These are phyloP conservation scores for Mimas tiliae DNA, from an alignment of 2,888 invertebrate genomes.

Conservation along the genomic window DNA sequence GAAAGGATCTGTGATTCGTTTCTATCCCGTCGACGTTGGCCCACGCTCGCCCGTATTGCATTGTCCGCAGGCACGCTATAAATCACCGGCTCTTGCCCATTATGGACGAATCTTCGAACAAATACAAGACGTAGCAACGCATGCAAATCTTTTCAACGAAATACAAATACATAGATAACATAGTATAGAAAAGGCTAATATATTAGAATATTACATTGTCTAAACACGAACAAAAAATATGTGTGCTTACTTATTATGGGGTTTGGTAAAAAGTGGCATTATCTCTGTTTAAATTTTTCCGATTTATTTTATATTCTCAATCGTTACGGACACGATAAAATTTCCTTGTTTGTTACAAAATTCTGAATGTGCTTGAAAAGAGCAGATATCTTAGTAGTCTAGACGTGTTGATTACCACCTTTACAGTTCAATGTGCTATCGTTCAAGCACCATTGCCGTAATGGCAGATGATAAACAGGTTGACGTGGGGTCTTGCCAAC, in stretches of 20 bases:
- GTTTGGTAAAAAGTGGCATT: too few relatives aligned
- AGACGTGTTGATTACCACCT: constrained; percentile 34
- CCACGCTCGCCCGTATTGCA: constrained; percentile 44
- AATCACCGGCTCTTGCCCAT: constrained; percentile 19
- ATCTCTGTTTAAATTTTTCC: too few relatives aligned
- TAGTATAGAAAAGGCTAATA: not conserved
- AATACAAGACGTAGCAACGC: not conserved
- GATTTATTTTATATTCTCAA: too few relatives aligned
- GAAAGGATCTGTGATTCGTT: constrained; percentile 60
- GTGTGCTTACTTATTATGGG: too few relatives aligned
- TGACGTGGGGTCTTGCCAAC: constrained; percentile 36
- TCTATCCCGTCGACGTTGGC: constrained; percentile 41
- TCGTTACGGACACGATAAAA: not conserved
- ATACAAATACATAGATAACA: not conserved
- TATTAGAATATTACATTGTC: too few relatives aligned
- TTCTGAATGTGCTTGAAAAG: not conserved
- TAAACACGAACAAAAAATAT: too few relatives aligned
- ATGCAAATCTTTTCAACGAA: not conserved
- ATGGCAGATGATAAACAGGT: constrained; percentile 26
- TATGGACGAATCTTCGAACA: constrained; percentile 11
- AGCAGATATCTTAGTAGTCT: constrained; percentile 30
- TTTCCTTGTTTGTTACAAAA: not conserved
- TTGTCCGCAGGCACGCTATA: constrained; percentile 51
- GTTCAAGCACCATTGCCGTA: constrained; percentile 28
- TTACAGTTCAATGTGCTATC: constrained; percentile 35